Conservation (phyloP, 2,113 vertebrate genomes). For the Prinia subflava region DNA sequence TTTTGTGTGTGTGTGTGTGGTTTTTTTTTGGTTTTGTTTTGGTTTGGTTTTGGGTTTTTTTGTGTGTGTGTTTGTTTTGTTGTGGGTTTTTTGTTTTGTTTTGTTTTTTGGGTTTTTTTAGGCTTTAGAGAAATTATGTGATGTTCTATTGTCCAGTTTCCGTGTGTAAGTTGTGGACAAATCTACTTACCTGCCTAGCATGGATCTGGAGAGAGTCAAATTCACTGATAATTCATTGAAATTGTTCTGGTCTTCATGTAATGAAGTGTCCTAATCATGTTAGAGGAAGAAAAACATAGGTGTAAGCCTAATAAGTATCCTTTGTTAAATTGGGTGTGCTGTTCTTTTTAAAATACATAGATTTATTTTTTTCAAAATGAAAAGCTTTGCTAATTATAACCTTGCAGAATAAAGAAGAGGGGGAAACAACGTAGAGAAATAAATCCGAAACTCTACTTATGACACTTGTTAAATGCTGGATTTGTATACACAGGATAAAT, state of each 20-base stretch:
- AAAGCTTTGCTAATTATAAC: not conserved
- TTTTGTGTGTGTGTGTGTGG: too few relatives aligned
- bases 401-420: not conserved
- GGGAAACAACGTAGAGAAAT: not conserved
- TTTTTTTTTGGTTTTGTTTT: too few relatives aligned
- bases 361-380: not conserved
- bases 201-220: not conserved
- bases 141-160: not conserved
- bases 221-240: not conserved
- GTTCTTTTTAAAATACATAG: not conserved
- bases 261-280: not conserved
- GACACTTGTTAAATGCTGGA: not conserved
- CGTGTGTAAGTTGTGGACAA: not conserved
- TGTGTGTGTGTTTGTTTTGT: too few relatives aligned
- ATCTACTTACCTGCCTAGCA: not conserved
- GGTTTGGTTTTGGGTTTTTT: not conserved
- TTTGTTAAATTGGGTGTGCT: not conserved
- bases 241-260: not conserved
- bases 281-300: not conserved
- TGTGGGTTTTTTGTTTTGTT: too few relatives aligned
- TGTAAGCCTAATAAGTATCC: not conserved
- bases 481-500: not conserved
- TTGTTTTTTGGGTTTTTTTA: not conserved
- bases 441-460: not conserved
- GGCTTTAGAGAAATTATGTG: not conserved